Evolutionary conservation across 1,140 invertebrate genomes (phyloP).

Genomic region (Bicyclus anynana): DNA sequence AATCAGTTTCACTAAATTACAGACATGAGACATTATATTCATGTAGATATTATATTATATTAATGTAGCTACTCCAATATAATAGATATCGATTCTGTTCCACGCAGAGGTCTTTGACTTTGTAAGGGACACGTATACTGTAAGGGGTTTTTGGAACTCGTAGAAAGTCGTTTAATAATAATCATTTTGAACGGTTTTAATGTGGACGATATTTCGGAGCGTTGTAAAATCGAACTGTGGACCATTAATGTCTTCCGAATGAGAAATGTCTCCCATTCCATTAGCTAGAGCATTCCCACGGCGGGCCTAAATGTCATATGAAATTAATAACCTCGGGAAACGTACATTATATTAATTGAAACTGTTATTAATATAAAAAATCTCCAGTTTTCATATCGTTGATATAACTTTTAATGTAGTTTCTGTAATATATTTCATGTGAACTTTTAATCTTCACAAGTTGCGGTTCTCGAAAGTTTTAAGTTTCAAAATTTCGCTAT

Average conservation of each 20-base stretch:
- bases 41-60: no score
- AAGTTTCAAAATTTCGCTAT: no score
- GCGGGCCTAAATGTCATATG: slow-evolving; percentile 22
- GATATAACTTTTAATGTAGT: not conserved
- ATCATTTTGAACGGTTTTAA: slow-evolving; percentile 9
- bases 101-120: no score
- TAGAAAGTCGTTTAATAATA: slow-evolving; percentile 12
- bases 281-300: slow-evolving; percentile 23
- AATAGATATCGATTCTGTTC: no score
- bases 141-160: no score
- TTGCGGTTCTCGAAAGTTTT: no score
- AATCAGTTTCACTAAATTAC: no score
- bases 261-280: slow-evolving; percentile 23
- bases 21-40: no score
- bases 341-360: slow-evolving; percentile 15
- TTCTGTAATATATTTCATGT: not conserved
- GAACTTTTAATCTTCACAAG: no score
- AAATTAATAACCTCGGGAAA: slow-evolving; percentile 17
- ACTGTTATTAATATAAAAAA: slow-evolving; percentile 2
- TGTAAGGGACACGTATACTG: no score
- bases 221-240: slow-evolving; percentile 20
- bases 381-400: not conserved
- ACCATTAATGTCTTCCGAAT: slow-evolving; percentile 22
- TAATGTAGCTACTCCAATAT: no score
- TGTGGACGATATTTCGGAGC: slow-evolving; percentile 18